Percentiles rank a stretch among this genome's conserved stretches.
phyloP scores from a whole-genome alignment of 2,888 invertebrate genomes.

The Erebia ligea region DNA sequence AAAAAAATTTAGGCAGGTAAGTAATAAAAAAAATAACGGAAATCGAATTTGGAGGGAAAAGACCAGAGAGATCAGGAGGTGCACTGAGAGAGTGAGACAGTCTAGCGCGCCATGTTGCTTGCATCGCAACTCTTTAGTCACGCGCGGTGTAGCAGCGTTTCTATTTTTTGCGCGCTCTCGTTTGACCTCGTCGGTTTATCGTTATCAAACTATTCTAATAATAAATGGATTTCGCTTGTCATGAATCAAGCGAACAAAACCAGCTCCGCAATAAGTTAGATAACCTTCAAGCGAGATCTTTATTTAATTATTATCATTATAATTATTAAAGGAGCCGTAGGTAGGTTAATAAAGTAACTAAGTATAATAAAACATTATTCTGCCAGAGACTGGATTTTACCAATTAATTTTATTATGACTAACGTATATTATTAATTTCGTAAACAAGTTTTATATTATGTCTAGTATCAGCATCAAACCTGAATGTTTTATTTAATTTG shows the following conservation, averaged over 20 bases:
- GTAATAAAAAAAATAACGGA: slow-evolving; percentile 64
- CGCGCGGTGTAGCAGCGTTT: slow-evolving; percentile 77
- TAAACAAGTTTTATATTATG: background rate
- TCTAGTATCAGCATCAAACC: background rate
- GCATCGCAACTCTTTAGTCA: slow-evolving; percentile 76
- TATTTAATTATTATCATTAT: slow-evolving; percentile 62
- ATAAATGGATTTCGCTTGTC: slow-evolving; percentile 71
- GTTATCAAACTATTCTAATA: slow-evolving; percentile 76
- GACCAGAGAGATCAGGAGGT: slow-evolving; percentile 50
- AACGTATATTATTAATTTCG: background rate
- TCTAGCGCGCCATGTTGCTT: slow-evolving; percentile 71
- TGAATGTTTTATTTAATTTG: background rate
- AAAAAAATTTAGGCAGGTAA: slow-evolving; percentile 57
- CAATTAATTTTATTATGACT: background rate
- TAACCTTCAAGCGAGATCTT: slow-evolving; percentile 62
- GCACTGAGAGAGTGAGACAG: slow-evolving; percentile 61
- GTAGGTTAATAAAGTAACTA: background rate
- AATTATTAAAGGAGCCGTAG: slow-evolving; percentile 26
- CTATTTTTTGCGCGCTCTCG: slow-evolving; percentile 79
- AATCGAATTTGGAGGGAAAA: slow-evolving; percentile 63
- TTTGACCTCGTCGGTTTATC: slow-evolving; percentile 81
- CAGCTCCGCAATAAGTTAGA: slow-evolving; percentile 58
- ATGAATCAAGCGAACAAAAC: slow-evolving; percentile 61
- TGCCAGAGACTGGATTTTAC: background rate
- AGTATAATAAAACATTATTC: no score